Base-by-base conservation (phyloP, 2,888 invertebrate species). In the Colostygia pectinataria region DNA sequence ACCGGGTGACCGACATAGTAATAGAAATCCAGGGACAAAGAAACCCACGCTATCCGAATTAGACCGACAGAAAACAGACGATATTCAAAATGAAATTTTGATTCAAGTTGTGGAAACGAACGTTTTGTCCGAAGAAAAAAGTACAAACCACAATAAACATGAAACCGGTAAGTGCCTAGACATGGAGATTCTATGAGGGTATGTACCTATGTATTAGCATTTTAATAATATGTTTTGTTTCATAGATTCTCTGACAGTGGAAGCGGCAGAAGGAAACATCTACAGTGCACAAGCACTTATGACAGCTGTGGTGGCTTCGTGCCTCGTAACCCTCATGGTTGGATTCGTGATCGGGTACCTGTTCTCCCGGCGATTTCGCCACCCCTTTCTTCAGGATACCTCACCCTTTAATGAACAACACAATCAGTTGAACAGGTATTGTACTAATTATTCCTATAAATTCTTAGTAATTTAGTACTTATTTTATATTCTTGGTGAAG, bases 341-440 rank as follows among this genome's bases (percentile, higher is more conserved):
- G 97, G 97, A 48, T 97, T 97, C 79, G 93, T 95, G 57, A 94
- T 95, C 56, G 97, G 97, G 28, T 97, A 95, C 77, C 92, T 95
- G 68, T 95, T 96, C 79, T 95, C 96, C 18, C 92, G 94, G 73
- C 91, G 94, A 86, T 93, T 95, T 91, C 91, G 92, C 40, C 94
- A 94, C 66, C 93, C 93, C 58, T 92, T 94, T 70, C 92, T 93
- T 68, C 94, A 94, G 74, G 93, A 94, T 68, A 93, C 94, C 74
- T 93, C 94, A 65, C 93, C 95, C 60, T 93, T 93, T 84, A 93
- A 93, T 78, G 95, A 95, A 85, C 94, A 95, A 86, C 93, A 94
- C 74, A 95, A 95, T 79, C 95, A 94, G 80, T 87, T 95, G 68
- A 95, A 95, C 78, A 92, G 94, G 93, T 93, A 81, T 24, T 63